Base-by-base conservation (phyloP, 1,140 invertebrate genomes). In the Heliothis virescens region DNA sequence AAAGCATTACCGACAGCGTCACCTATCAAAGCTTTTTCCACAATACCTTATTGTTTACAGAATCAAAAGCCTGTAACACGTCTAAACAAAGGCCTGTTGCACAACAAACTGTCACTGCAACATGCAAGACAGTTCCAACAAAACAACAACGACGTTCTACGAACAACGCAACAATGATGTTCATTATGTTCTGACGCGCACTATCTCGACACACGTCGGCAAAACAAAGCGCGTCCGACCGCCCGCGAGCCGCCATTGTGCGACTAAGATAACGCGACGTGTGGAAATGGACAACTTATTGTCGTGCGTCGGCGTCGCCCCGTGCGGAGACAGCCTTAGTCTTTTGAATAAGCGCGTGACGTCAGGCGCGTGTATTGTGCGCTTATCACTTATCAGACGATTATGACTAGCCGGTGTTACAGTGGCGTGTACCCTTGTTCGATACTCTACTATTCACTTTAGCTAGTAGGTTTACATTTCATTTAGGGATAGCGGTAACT, bases 201-300 rank as follows among this genome's bases (percentile, higher is more conserved):
- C 75, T 78, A 78, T 78, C 79, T 75, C 72, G 79, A 79, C 81
- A 77, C 48, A 69, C 63, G 55, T 21, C 53, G 75, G n/a, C 57
- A 41, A 80, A 74, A 84, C 83, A 84, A 84, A 80, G 75, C 53
- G 69, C 79, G 79, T 79, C 79, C 76, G 60, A 52, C 71, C 60
- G 52, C 26, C 26, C 21, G 73, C 53, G 47, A 13, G 10, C 12
- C 48, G 63, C 53, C 72, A 26, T 50, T 52, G 67, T 52, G 41
- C 78, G 53, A 47, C 52, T 55, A 60, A 79, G 78, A 67, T 67
- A 67, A 59, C 69, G 41, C 18, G 18, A 74, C 62, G 78, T 78
- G 83, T 82, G 78, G 47, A 62, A 79, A 82, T 67, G 80, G 79
- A 77, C 73, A 75, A 80, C 65, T 82, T 82, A 75, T 80, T 82